phyloP scores from a whole-genome alignment of 1,140 invertebrate species.

The Macrobrachium nipponense region DNA sequence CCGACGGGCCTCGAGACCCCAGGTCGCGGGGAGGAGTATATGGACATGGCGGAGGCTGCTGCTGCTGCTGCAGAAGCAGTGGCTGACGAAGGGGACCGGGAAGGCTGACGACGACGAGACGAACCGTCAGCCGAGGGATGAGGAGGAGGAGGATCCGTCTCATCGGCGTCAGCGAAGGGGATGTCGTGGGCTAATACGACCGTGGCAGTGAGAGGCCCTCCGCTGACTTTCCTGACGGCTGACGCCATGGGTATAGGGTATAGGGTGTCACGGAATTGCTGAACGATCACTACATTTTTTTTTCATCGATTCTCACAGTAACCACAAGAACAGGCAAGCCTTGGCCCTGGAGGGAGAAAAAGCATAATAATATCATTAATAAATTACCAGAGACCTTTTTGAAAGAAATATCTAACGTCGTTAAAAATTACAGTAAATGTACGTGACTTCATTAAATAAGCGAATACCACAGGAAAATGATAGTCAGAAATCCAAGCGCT shows the following conservation, averaged over 20 bases:
- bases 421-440: too few species aligned
- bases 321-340: neutral
- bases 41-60: neutral
- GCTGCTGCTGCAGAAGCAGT: too few species aligned
- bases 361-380: neutral
- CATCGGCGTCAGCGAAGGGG: constrained; percentile 49
- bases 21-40: constrained; percentile 22
- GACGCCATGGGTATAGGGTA: constrained; percentile 9
- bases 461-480: too few species aligned
- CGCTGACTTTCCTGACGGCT: constrained; percentile 2
- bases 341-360: neutral
- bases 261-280: neutral
- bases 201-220: constrained; percentile 27
- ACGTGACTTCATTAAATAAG: too few species aligned
- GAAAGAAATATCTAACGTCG: too few species aligned
- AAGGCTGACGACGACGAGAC: too few species aligned
- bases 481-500: too few species aligned
- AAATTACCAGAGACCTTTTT: neutral
- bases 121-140: neutral
- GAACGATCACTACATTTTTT: too few species aligned
- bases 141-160: neutral
- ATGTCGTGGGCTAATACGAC: constrained; percentile 23
- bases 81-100: neutral
- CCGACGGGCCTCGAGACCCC: neutral
- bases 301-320: neutral